These are phyloP conservation scores for Heliangelus exortis DNA, from an alignment of 2,797 vertebrate species.

Conservation along the genomic window DNA sequence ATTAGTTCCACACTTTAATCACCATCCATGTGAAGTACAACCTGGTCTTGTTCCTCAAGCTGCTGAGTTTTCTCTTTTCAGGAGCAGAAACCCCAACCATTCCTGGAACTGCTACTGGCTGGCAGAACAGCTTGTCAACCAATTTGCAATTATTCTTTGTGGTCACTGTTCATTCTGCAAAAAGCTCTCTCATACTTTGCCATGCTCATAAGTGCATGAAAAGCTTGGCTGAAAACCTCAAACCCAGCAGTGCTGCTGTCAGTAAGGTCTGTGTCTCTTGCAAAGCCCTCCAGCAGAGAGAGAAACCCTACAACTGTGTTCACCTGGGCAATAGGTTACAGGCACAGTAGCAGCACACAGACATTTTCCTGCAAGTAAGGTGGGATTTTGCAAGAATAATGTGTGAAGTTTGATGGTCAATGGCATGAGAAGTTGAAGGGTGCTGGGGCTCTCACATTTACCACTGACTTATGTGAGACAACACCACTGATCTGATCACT, in stretches of 20 bases:
- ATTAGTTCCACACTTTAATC: neutral
- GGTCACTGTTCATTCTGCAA: neutral
- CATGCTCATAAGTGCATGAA: neutral
- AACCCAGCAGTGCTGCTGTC: neutral
- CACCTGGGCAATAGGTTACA: neutral
- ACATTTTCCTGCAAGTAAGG: neutral
- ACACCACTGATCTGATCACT: neutral
- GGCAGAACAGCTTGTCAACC: neutral
- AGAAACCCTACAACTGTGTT: neutral
- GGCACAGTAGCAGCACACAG: accelerated
- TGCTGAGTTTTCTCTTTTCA: neutral
- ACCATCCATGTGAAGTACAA: neutral
- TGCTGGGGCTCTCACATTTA: no score
- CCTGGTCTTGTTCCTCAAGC: neutral
- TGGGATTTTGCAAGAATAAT: neutral
- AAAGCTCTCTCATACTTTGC: neutral
- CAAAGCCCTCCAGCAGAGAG: neutral
- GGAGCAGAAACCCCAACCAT: neutral
- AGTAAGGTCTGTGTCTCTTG: neutral
- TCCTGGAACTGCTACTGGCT: neutral
- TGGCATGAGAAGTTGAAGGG: neutral
- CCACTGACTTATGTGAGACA: neutral
- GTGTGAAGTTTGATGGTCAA: neutral
- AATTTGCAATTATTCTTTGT: neutral
- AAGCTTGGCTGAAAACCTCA: neutral